phyloP scores from a whole-genome alignment of 2,797 vertebrate species.

The Leptodactylus fallax region DNA sequence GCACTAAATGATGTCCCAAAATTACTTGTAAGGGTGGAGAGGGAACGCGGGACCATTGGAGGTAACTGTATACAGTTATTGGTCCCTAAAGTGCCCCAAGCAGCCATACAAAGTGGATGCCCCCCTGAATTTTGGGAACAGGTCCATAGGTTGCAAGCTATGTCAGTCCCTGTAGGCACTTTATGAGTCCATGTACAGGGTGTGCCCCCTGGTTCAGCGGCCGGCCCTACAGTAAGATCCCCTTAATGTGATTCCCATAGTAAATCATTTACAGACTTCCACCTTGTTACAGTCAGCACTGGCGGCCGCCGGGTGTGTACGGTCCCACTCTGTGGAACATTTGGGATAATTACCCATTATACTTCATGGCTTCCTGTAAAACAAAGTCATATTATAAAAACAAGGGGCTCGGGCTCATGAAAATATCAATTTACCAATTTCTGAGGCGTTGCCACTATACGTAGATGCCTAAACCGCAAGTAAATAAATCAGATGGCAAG shows the following conservation, averaged over 20 bases:
- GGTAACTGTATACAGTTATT: background rate
- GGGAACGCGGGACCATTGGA: no score
- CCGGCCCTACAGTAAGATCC: background rate
- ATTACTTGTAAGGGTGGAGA: background rate
- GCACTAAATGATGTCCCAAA: background rate
- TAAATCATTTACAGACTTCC: background rate
- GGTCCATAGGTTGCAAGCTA: background rate
- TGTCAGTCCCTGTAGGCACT: background rate
- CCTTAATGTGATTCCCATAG: background rate
- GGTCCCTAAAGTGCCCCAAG: background rate
- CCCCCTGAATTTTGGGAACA: no score
- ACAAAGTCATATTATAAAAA: background rate
- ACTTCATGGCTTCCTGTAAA: background rate
- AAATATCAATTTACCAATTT: conserved; percentile 13
- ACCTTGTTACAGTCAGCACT: background rate
- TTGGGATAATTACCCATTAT: conserved; percentile 14
- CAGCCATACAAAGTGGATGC: background rate
- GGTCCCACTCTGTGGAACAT: background rate
- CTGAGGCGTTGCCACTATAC: background rate
- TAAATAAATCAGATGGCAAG: background rate
- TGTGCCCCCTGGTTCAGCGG: background rate
- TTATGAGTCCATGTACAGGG: background rate
- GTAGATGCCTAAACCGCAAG: background rate
- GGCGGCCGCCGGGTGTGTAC: background rate
- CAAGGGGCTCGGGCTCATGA: background rate